Evolutionary conservation across 1,140 invertebrate genomes (phyloP), one percentile per base, ranked within the genome.

Genomic region (Camponotus pennsylvanicus): DNA sequence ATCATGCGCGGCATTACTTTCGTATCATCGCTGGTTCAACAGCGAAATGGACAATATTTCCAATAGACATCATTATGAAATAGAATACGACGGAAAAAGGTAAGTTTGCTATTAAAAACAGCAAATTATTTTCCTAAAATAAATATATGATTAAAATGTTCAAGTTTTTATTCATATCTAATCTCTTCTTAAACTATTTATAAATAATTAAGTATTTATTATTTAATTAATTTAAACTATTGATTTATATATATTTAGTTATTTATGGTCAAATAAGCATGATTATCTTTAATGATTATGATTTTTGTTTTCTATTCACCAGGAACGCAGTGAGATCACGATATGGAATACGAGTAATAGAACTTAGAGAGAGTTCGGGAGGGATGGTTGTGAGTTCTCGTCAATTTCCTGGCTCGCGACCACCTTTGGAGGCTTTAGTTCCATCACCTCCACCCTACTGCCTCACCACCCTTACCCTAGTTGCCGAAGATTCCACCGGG

Each of bases 301-400:
- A 59, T 59, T 59, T 52, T 71, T 42, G 40, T 45, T 73, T 18
- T 49, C 42, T 45, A 15, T 34, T 52, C 49, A 52, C 1, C 42
- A 96, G 96, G 61, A 95, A 95, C 87, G 92, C 95, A n/a, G 93
- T 97, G n/a, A 95, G 94, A 69, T 96, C 96, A 3, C 91, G 92
- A 40, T 93, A 92, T 84, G 96, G 96, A 13, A 90, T 97, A 21
- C 94, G 96, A 15, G 94, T 97, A 3, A 95, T 97, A 66, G 96
- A 97, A 86, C 91, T 97, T 11, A 94, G 96, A 11, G 95, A 95
- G 78, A 93, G 93, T 6, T 91, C 91, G 0, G 93, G 92, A 55
- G 94, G 93, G 9, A 93, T 95, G 94, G 94, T 95, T 6, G 92
- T 95, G 5, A 92, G 92, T 37, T 95, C 91, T 13, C 91, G 94